Conservation (phyloP, 1,140 invertebrate species). For the Sweltsa coloradensis region DNA sequence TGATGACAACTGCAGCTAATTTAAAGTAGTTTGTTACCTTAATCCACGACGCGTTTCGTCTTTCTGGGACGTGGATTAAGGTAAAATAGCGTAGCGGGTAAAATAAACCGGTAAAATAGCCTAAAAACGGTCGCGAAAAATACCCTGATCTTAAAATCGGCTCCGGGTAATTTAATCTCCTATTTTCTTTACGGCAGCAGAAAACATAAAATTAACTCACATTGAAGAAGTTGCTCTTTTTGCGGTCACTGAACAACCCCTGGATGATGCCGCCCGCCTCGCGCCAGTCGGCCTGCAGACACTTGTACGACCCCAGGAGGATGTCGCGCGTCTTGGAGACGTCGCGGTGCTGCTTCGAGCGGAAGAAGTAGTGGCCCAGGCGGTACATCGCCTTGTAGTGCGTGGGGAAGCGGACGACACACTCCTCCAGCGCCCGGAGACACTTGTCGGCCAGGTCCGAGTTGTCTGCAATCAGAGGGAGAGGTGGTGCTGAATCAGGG, state of each 20-base stretch:
- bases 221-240: conserved; percentile 80
- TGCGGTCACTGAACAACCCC: conserved; percentile 77
- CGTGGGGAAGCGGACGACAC: conserved; percentile 70
- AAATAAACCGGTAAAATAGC: too few species aligned
- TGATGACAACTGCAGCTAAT: too few species aligned
- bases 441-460: conserved; percentile 42
- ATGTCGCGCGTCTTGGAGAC: conserved; percentile 55
- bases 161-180: too few species aligned
- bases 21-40: too few species aligned
- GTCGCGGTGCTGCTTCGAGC: conserved; percentile 53
- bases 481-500: too few species aligned
- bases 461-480: conserved; percentile 31
- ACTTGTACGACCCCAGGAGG: conserved; percentile 48
- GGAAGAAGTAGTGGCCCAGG: conserved; percentile 70
- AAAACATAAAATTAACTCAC: conserved; percentile 32
- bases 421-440: conserved; percentile 67
- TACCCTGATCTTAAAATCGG: too few species aligned
- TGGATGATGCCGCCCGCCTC: conserved; percentile 46
- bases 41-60: too few species aligned
- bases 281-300: conserved; percentile 25
- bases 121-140: too few species aligned
- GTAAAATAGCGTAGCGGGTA: too few species aligned
- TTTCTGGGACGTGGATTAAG: too few species aligned
- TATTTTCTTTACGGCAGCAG: too few species aligned
- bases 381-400: conserved; percentile 90